These are phyloP conservation scores for Sarcophaga bullata DNA, from an alignment of 1,140 invertebrate species.

Conservation along the genomic window DNA sequence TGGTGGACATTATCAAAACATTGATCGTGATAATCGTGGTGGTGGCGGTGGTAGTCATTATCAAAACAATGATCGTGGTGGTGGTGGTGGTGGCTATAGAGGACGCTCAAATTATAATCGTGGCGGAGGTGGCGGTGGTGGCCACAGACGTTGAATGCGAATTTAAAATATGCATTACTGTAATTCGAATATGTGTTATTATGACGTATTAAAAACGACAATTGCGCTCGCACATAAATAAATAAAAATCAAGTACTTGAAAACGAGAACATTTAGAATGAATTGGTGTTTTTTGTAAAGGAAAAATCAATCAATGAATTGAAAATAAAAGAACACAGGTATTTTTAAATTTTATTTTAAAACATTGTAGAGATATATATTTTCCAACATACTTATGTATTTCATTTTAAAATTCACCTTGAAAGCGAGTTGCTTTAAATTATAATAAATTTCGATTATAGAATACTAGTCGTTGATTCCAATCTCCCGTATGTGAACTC, in stretches of 20 bases:
- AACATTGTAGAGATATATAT: too few relatives aligned
- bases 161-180: slow-evolving; percentile 8
- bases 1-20: slow-evolving; percentile 47
- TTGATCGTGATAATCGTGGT: slow-evolving; percentile 52
- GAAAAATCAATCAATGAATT: too few relatives aligned
- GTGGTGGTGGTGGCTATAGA: slow-evolving; percentile 54
- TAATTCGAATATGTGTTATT: background rate
- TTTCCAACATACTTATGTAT: too few relatives aligned
- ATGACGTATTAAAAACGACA: background rate
- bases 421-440: too few relatives aligned
- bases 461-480: slow-evolving; percentile 26
- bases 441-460: background rate
- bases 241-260: background rate
- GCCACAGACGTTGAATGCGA: slow-evolving; percentile 40
- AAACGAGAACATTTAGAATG: background rate
- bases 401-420: too few relatives aligned
- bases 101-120: slow-evolving; percentile 63
- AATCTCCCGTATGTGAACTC: background rate
- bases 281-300: background rate
- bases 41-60: slow-evolving; percentile 49
- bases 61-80: slow-evolving; percentile 22
- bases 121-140: slow-evolving; percentile 50
- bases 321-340: too few relatives aligned
- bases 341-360: too few relatives aligned
- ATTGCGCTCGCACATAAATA: background rate